Evolutionary conservation across 2,888 invertebrate genomes (phyloP), one percentile per base, ranked within the genome.

Genomic region (Chloroclysta siterata): DNA sequence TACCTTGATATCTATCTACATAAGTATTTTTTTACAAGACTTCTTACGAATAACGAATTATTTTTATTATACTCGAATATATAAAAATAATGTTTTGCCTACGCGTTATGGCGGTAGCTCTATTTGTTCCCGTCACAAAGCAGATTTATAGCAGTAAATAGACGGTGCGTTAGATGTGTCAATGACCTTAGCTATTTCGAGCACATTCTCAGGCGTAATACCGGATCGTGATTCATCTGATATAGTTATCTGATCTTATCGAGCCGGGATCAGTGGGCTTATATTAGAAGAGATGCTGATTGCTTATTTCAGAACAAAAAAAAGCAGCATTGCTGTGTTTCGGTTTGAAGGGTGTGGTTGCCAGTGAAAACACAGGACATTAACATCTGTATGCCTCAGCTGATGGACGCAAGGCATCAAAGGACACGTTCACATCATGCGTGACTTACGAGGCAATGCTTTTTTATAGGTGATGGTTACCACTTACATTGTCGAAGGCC

Each of bases 181-280:
- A 81, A 69, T 81, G 81, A 81, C 75, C 81, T 81, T 76, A 71
- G 75, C 74, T 81, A 81, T 81, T 81, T 79, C 60, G 60, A 76
- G 79, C 67, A 53, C 70, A 76, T 75, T 78, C 68, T 69, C 50
- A 65, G 64, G 57, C 65, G 65, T 63, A 68, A 66, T 64, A 28
- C 51, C n/a, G 51, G 51, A 56, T 62, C 28, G 57, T 72, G 70
- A 72, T 53, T 70, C 70, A 72, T 57, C 44, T 57, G 51, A 55
- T 66, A 65, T 57, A 60, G 68, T 62, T 65, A 67, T 66, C 66
- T 29, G 53, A 65, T 63, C 47, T 44, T 42, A 51, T 64, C 47
- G 28, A 14, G 14, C 42, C 44, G 42, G 44, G 42, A 50, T 54
- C 33, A 39, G 15, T 36, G 46, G 41, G 14, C 14, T 47, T 44